Evolutionary conservation across 2,113 vertebrate genomes (phyloP), one percentile per base, ranked within the genome.

Genomic region (Bubalus kerabau): DNA sequence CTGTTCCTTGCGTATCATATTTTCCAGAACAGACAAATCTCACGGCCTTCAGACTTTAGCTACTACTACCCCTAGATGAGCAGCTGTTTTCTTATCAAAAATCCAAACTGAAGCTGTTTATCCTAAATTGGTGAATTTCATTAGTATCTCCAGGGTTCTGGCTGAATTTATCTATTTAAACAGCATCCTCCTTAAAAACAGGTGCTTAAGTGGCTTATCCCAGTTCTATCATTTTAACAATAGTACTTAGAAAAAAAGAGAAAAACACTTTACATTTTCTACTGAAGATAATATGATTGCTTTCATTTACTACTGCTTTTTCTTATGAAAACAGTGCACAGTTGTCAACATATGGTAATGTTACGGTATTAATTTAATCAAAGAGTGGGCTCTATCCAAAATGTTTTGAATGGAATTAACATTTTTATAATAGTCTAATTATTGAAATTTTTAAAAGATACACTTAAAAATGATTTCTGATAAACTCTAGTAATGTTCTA

Each of bases 21-120:
- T 95, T 97, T 98, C 76, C 74, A 82, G 48, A 93, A 71, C 84
- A 98, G 95, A 87, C 90, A 93, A 95, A 91, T 98, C 80, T 98
- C 96, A 88, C 95, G 97, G 98, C 97, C 97, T 98, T 97, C 96
- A 95, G 97, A 98, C 94, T 98, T 91, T 98, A 98, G 96, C 81
- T 95, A 94, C 64, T 91, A 92, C 89, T 80, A 94, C 97, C 97
- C 95, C 96, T 98, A 98, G 89, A 98, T 43, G 78, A 98, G 97
- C 98, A 99, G 97, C 97, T 98, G 97, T 98, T 98, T 98, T 97
- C 91, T 97, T 98, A 98, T 96, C 83, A 98, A 98, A 99, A 98
- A 98, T 97, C 98, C 92, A 78, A 94, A 95, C 2, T 90, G 92
- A 98, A 97, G 48, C 97, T 97, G 83, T 97, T 98, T 96, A 98